Evolutionary conservation across 2,888 invertebrate genomes (phyloP), one percentile per base, ranked within the genome.

Genomic region (Phymatocera aterrima): DNA sequence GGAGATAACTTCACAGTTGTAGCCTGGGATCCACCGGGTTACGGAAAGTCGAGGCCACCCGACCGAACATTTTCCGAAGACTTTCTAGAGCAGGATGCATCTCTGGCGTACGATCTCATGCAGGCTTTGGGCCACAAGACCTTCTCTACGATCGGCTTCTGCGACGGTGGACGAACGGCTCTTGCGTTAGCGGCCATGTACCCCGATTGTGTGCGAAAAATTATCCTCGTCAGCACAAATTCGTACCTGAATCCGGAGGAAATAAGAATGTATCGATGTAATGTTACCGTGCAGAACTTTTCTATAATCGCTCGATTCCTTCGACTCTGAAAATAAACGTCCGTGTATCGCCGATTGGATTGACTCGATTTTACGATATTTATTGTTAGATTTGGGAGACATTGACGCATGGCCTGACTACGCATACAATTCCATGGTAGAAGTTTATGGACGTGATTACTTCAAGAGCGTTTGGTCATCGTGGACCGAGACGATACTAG

Each of bases 11-110:
- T 94, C 83, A 94, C 94, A 2, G 80, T 94, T 21, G 88, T 94
- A n/a, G 95, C 93, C 0, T 95, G 95, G 95, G 97, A 97, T 89
- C 96, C 96, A 0, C 95, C 96, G 0, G 97, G 97, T 0, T 96
- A 96, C 91, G 97, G 97, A 0, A 93, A 93, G 80, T 96, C 96
- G 82, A 92, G 94, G 79, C 96, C 96, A 0, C 96, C 96, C 0
- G 91, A 93, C 31, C 92, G 95, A 80, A 91, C 93, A 37, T 97
- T 96, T 87, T 91, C 92, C 0, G 84, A 91, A 0, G 92, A 95
- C 82, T 96, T 96, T 87, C 94, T 94, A n/a, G n/a, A n/a, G n/a
- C n/a, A n/a, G n/a, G n/a, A n/a, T n/a, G n/a, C n/a, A n/a, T n/a
- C n/a, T n/a, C n/a, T n/a, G n/a, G n/a, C n/a, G n/a, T n/a, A n/a